Evolutionary conservation across 2,888 invertebrate genomes (phyloP).

Genomic region (Melanchra persicariae): DNA sequence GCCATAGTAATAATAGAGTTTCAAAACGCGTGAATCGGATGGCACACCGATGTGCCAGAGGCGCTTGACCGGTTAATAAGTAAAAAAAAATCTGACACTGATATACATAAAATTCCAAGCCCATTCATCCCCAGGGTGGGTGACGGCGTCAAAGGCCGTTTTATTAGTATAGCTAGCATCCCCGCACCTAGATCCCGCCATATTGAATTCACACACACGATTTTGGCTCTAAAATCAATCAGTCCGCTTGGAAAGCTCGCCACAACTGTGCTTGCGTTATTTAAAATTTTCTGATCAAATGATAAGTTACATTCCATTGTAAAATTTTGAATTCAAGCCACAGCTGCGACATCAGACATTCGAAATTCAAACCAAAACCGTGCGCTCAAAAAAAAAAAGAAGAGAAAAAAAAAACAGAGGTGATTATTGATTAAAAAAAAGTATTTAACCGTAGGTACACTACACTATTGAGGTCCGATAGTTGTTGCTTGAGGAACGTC

Average conservation of each 20-base stretch:
- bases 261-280: slow-evolving; percentile 45
- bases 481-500: slow-evolving; percentile 88
- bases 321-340: slow-evolving; percentile 12
- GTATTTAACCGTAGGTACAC: slow-evolving; percentile 78
- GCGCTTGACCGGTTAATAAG: no score
- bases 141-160: slow-evolving; percentile 67
- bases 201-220: slow-evolving; percentile 51
- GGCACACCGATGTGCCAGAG: no score
- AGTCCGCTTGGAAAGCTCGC: slow-evolving; percentile 42
- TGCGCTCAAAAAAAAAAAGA: slow-evolving; percentile 28
- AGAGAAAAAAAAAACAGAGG: slow-evolving; percentile 45
- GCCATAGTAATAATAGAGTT: no score
- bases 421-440: slow-evolving; percentile 69
- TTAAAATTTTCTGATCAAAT: slow-evolving; percentile 54
- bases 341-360: slow-evolving; percentile 38
- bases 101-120: slow-evolving; percentile 47
- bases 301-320: slow-evolving; percentile 47
- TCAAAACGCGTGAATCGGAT: no score
- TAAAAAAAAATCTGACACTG: slow-evolving; percentile 45
- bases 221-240: slow-evolving; percentile 61
- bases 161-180: slow-evolving; percentile 69
- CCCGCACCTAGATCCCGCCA: slow-evolving; percentile 72
- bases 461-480: slow-evolving; percentile 89
- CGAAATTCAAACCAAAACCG: slow-evolving; percentile 51
- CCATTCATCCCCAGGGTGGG: slow-evolving; percentile 62